A percentile compares a stretch with the other conserved stretches of the same genome.
These are phyloP conservation scores for Magallana angulata DNA, from an alignment of 1,140 invertebrate genomes.

Conservation along the genomic window DNA sequence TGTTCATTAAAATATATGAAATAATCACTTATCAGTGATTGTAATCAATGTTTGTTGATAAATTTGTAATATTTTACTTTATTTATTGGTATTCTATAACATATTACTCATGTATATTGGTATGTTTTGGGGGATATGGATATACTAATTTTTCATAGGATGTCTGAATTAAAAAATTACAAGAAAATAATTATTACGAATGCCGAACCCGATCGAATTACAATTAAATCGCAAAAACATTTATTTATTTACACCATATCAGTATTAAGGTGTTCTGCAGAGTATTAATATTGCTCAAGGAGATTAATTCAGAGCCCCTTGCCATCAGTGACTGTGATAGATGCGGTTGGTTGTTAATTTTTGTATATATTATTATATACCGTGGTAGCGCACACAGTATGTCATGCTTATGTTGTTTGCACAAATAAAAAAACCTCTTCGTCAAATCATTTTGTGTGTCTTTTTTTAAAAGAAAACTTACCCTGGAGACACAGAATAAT, in stretches of 20 bases:
- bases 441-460: background rate
- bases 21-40: background rate
- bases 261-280: constrained; percentile 53
- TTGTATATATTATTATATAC: constrained; percentile 64
- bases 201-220: constrained; percentile 19
- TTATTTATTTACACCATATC: constrained; percentile 48
- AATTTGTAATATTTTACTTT: background rate
- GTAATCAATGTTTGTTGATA: constrained; percentile 9
- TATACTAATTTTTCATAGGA: constrained; percentile 12
- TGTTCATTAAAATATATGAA: background rate
- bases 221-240: constrained; percentile 9
- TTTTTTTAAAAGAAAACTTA: background rate
- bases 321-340: constrained; percentile 63
- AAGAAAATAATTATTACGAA: too few species aligned
- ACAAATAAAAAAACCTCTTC: constrained; percentile 63
- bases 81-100: constrained; percentile 11
- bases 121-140: background rate
- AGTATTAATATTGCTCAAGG: constrained; percentile 47
- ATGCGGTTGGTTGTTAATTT: constrained; percentile 50
- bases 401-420: constrained; percentile 70
- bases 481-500: too few species aligned
- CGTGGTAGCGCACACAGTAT: constrained; percentile 59
- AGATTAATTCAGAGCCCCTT: constrained; percentile 53
- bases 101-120: constrained; percentile 10
- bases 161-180: background rate